Evolutionary conservation across 1,140 invertebrate genomes (phyloP).

Genomic region (Drosophila gunungcola): DNA sequence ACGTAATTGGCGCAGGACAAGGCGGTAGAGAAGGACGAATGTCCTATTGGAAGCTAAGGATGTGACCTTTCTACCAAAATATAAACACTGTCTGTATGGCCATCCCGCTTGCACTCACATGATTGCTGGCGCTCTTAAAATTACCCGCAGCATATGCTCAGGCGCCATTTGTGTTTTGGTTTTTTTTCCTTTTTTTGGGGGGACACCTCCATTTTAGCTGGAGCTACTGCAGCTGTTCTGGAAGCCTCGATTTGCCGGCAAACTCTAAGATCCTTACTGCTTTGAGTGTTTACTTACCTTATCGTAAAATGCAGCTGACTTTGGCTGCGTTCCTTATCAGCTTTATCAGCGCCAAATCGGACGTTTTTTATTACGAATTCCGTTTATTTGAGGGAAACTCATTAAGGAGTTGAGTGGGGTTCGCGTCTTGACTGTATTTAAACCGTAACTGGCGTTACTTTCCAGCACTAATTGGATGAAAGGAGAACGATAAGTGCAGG

Average conservation of each 20-base stretch:
- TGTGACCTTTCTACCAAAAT: constrained; percentile 71
- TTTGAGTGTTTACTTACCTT: constrained; percentile 68
- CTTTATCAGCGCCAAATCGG: constrained; percentile 62
- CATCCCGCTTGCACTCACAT: constrained; percentile 30
- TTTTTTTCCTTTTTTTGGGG: constrained; percentile 12
- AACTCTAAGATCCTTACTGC: background rate
- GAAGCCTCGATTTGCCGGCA: constrained; percentile 26
- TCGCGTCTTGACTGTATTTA: constrained; percentile 17
- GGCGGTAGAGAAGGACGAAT: background rate
- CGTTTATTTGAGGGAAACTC: constrained; percentile 36
- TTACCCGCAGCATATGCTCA: constrained; percentile 72
- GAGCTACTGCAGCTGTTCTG: constrained; percentile 66
- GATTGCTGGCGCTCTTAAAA: constrained; percentile 25
- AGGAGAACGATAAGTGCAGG: constrained; percentile 31
- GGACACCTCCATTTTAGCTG: constrained; percentile 3
- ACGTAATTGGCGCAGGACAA: constrained; percentile 26
- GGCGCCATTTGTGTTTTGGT: constrained; percentile 57
- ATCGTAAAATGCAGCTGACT: constrained; percentile 78
- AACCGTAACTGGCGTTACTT: constrained; percentile 1
- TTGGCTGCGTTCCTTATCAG: constrained; percentile 27
- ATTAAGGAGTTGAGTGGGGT: constrained; percentile 36
- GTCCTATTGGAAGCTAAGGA: constrained; percentile 38
- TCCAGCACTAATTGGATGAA: constrained; percentile 14
- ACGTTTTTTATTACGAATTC: constrained; percentile 32
- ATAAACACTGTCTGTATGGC: constrained; percentile 63